phyloP scores from a whole-genome alignment of 2,797 vertebrate genomes.

The Pangasius larnaudii region DNA sequence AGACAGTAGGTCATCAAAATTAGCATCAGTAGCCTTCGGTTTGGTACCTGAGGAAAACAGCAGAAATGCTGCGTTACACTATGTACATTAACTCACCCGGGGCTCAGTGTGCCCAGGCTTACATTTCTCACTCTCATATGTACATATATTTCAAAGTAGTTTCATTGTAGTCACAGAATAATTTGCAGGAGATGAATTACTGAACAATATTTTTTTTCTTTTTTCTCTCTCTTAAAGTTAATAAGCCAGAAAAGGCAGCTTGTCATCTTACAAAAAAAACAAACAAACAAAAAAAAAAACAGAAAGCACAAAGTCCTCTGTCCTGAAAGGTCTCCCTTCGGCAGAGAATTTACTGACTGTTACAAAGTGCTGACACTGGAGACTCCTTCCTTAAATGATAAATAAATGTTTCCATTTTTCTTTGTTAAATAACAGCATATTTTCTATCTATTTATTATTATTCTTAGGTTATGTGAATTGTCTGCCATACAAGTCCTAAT shows the following conservation, averaged over 20 bases:
- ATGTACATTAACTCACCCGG: neutral
- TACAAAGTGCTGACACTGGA: neutral
- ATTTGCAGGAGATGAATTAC: neutral
- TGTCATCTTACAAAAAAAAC: neutral
- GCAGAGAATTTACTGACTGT: too few relatives aligned
- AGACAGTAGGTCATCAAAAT: slow-evolving; percentile 94
- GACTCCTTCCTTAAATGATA: neutral
- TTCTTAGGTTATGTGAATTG: neutral
- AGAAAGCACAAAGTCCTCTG: neutral
- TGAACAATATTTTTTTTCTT: neutral
- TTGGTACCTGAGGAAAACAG: slow-evolving; percentile 80
- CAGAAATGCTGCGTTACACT: neutral
- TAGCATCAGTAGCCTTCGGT: slow-evolving; percentile 82
- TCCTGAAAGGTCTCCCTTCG: neutral
- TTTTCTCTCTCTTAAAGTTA: neutral
- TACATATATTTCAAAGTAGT: neutral
- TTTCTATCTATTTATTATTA: neutral
- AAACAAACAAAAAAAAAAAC: too few relatives aligned
- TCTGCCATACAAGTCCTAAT: neutral
- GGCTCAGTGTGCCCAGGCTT: neutral
- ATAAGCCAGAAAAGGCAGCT: neutral
- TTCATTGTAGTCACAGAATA: neutral
- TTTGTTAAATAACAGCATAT: neutral
- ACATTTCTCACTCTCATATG: neutral
- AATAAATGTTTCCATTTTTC: neutral